Percentiles rank a stretch among this genome's conserved stretches.
phyloP scores from a whole-genome alignment of 2,888 invertebrate species.

The Alentia gelatinosa region DNA sequence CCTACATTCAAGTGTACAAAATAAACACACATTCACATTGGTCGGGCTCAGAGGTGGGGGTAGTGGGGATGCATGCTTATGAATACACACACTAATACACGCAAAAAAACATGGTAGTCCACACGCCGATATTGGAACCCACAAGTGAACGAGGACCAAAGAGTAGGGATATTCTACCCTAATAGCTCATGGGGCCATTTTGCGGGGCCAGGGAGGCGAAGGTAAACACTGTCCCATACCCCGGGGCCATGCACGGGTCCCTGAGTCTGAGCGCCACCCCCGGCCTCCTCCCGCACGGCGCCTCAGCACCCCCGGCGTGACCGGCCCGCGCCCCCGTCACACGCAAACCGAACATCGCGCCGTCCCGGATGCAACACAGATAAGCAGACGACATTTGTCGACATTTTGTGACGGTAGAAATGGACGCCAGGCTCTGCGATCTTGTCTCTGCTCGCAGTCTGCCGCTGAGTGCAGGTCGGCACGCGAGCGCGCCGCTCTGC shows the following conservation, averaged over 20 bases:
- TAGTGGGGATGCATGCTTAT: too few species aligned
- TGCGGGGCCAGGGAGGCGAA: background rate
- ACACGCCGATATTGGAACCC: background rate
- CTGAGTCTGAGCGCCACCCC: too few species aligned
- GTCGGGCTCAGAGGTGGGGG: too few species aligned
- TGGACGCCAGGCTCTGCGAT: too few species aligned
- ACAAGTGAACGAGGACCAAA: background rate
- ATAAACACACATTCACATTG: too few species aligned
- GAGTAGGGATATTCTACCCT: background rate
- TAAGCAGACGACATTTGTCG: background rate
- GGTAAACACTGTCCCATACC: background rate
- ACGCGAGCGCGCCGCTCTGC: too few species aligned
- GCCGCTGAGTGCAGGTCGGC: too few species aligned
- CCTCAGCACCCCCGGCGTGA: background rate
- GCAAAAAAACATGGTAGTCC: background rate
- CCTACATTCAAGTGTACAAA: too few species aligned
- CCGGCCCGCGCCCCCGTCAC: background rate
- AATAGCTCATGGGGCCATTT: background rate
- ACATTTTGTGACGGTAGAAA: too few species aligned
- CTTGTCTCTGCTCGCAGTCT: too few species aligned
- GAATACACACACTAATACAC: background rate
- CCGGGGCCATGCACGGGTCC: background rate
- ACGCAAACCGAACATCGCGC: background rate
- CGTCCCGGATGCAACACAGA: background rate
- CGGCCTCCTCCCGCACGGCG: background rate